Evolutionary conservation across 2,113 vertebrate species (phyloP).

Genomic region (Elanus axillaris): DNA sequence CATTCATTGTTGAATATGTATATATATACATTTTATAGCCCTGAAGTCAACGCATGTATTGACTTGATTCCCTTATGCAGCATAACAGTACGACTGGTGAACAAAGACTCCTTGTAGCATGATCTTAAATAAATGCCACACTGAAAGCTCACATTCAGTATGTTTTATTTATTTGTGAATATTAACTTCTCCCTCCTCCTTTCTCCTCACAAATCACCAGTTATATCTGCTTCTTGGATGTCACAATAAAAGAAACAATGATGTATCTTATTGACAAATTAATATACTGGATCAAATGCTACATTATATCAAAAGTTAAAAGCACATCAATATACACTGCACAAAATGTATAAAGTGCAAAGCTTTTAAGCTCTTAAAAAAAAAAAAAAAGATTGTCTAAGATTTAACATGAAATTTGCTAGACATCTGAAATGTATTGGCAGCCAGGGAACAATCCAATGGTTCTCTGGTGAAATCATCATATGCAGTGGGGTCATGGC

Average conservation of each 20-base stretch:
- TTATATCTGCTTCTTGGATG: background rate
- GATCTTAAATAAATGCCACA: background rate
- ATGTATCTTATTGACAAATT: background rate
- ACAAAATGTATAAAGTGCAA: background rate
- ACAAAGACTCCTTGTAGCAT: background rate
- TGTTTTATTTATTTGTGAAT: background rate
- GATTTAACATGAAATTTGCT: background rate
- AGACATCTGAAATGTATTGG: background rate
- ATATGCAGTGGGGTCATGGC: background rate
- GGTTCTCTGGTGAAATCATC: background rate
- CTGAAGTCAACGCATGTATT: background rate
- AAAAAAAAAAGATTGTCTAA: background rate
- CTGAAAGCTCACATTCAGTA: background rate
- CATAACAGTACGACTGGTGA: background rate
- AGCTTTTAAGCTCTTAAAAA: background rate
- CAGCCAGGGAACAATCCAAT: background rate
- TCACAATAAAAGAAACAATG: background rate
- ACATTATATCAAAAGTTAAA: background rate
- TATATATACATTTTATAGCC: background rate
- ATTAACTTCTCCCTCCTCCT: background rate
- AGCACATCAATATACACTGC: background rate
- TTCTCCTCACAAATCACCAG: background rate
- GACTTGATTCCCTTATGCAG: background rate
- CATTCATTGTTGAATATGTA: background rate
- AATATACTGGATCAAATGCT: background rate